Percentiles rank a stretch among this genome's conserved stretches.
These are phyloP conservation scores for Drosophila mettleri DNA, from an alignment of 2,888 invertebrate genomes.

Conservation along the genomic window DNA sequence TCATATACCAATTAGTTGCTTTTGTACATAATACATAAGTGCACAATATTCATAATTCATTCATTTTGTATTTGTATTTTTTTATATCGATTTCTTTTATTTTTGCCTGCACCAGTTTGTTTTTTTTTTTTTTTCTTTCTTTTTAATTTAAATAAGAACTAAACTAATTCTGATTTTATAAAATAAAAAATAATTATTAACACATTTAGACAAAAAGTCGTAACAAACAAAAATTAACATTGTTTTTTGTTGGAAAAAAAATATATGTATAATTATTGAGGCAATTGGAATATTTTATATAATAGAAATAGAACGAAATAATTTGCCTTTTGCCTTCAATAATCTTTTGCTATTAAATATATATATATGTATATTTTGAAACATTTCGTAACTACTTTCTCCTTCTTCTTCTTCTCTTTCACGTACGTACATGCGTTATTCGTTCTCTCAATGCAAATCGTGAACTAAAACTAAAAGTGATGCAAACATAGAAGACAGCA, in stretches of 20 bases:
- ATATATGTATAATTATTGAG: conserved; percentile 42
- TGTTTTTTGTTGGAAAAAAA: conserved; percentile 55
- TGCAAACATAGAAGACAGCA: conserved; percentile 56
- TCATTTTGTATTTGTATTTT: conserved; percentile 19
- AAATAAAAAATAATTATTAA: conserved; percentile 43
- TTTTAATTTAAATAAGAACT: conserved; percentile 42
- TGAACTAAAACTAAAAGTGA: conserved; percentile 58
- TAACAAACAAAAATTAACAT: conserved; percentile 70
- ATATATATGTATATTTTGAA: conserved; percentile 15
- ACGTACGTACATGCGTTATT: conserved; percentile 42
- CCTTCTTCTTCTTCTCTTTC: neutral
- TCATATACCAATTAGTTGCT: conserved; percentile 36
- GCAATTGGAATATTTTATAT: conserved; percentile 47
- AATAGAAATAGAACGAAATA: conserved; percentile 32
- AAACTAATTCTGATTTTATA: conserved; percentile 38
- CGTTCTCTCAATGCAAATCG: conserved; percentile 21
- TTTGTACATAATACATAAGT: conserved; percentile 65
- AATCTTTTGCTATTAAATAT: conserved; percentile 22
- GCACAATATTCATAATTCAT: conserved; percentile 21
- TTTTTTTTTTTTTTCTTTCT: conserved; percentile 10
- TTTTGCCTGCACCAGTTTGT: conserved; percentile 75
- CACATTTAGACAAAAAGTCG: conserved; percentile 43
- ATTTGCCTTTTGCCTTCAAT: conserved; percentile 13
- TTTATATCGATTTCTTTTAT: conserved; percentile 30
- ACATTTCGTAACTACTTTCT: neutral